These are phyloP conservation scores for Acanthosepion esculentum DNA, from an alignment of 2,888 invertebrate species.

Conservation along the genomic window DNA sequence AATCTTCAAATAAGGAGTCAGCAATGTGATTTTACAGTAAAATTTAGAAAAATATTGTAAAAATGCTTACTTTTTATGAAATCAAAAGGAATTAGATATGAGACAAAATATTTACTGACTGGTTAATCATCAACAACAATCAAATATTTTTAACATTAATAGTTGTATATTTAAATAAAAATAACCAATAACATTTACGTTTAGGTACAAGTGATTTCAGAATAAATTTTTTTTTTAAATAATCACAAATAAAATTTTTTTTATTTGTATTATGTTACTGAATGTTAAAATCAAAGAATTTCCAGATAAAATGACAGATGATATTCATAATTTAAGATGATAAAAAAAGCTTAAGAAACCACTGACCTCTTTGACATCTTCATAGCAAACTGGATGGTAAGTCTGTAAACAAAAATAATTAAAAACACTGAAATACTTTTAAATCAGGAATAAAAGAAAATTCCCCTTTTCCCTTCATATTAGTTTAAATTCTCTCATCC, in stretches of 20 bases:
- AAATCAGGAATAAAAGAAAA: too few species aligned
- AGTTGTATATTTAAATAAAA: neutral
- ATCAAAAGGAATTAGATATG: neutral
- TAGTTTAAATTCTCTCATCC: too few species aligned
- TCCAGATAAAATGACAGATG: neutral
- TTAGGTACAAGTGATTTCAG: too few species aligned
- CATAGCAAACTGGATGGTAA: slow-evolving; percentile 92
- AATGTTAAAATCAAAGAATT: neutral
- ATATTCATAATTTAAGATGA: too few species aligned
- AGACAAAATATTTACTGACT: neutral
- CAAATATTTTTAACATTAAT: neutral
- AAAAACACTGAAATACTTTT: too few species aligned
- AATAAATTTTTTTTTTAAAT: too few species aligned
- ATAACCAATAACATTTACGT: neutral
- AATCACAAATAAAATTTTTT: neutral
- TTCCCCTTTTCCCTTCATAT: too few species aligned
- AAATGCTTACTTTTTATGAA: too few species aligned
- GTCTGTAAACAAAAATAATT: slow-evolving; percentile 76
- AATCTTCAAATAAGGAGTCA: too few species aligned
- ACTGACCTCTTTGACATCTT: slow-evolving; percentile 79
- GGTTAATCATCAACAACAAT: neutral
- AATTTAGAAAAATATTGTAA: too few species aligned
- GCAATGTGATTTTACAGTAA: too few species aligned
- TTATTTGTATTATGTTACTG: neutral
- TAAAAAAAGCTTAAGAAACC: neutral